These are phyloP conservation scores for Gibbula magus DNA, from an alignment of 2,888 invertebrate species.

Conservation along the genomic window DNA sequence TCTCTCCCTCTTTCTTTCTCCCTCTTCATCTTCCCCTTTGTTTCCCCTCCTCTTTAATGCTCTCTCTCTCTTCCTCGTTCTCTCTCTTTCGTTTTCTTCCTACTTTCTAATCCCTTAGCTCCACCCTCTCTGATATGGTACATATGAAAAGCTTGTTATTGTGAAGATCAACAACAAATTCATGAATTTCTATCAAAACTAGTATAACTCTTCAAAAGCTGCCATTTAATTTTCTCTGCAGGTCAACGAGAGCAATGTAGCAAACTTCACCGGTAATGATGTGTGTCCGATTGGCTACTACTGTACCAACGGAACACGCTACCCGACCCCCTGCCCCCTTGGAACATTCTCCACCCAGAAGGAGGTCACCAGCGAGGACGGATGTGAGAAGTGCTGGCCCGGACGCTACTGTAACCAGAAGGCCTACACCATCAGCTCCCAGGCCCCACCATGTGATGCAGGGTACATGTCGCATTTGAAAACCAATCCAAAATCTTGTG, in stretches of 20 bases:
- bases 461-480: constrained; percentile 46
- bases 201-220: too few relatives aligned
- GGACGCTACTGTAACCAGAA: constrained; percentile 71
- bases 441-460: constrained; percentile 58
- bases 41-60: too few relatives aligned
- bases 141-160: too few relatives aligned
- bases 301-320: constrained; percentile 67
- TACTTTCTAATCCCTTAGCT: too few relatives aligned
- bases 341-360: constrained; percentile 68
- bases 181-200: too few relatives aligned
- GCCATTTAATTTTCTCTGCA: constrained; percentile 34
- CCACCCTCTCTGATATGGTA: too few relatives aligned
- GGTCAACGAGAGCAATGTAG: constrained; percentile 62
- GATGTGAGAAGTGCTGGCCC: constrained; percentile 67
- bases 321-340: constrained; percentile 69
- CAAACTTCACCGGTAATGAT: constrained; percentile 70
- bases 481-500: too few relatives aligned
- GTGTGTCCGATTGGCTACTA: constrained; percentile 71
- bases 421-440: constrained; percentile 62
- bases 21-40: too few relatives aligned
- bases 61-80: too few relatives aligned
- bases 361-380: constrained; percentile 55
- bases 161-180: neutral
- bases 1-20: too few relatives aligned
- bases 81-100: too few relatives aligned